Conservation (phyloP, 2,797 vertebrate species). For the Kryptolebias ocellatus region DNA sequence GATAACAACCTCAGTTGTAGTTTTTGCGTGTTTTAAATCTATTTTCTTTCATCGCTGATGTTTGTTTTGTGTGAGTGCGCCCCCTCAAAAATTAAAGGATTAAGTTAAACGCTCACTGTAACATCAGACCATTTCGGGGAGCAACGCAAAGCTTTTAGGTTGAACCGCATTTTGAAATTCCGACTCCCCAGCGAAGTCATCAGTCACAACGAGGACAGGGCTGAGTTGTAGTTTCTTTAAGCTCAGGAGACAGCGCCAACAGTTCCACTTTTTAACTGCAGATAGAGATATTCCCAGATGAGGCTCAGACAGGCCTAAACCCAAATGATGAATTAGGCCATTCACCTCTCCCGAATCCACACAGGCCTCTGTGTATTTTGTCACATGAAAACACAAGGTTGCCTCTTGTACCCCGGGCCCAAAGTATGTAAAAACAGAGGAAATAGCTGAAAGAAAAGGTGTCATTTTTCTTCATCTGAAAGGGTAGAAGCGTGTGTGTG, state of each 20-base stretch:
- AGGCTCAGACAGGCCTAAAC: slow-evolving; percentile 68
- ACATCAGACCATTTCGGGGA: slow-evolving; percentile 12
- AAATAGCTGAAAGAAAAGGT: slow-evolving; percentile 82
- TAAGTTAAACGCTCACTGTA: slow-evolving; percentile 37
- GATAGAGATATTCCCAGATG: slow-evolving; percentile 78
- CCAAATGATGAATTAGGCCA: slow-evolving; percentile 78
- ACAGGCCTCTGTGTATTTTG: slow-evolving; percentile 80
- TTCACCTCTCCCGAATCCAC: slow-evolving; percentile 75
- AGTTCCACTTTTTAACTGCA: slow-evolving; percentile 68
- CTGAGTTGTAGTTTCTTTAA: slow-evolving; percentile 71
- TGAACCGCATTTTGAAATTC: slow-evolving; percentile 73
- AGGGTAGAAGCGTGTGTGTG: slow-evolving; percentile 44
- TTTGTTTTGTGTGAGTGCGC: slow-evolving; percentile 22
- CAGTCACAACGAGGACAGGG: slow-evolving; percentile 66
- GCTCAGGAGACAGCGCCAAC: slow-evolving; percentile 70
- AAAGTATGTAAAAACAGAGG: slow-evolving; percentile 81
- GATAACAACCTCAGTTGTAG: neutral
- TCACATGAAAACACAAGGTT: slow-evolving; percentile 79
- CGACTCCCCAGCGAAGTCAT: slow-evolving; percentile 72
- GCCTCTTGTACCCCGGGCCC: slow-evolving; percentile 71
- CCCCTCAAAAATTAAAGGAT: slow-evolving; percentile 38
- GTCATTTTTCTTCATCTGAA: slow-evolving; percentile 79
- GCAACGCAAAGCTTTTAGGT: slow-evolving; percentile 36
- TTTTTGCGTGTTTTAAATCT: neutral
- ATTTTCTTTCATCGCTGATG: neutral